Evolutionary conservation across 2,797 vertebrate genomes (phyloP).

Genomic region (Basileuterus tristriatus): DNA sequence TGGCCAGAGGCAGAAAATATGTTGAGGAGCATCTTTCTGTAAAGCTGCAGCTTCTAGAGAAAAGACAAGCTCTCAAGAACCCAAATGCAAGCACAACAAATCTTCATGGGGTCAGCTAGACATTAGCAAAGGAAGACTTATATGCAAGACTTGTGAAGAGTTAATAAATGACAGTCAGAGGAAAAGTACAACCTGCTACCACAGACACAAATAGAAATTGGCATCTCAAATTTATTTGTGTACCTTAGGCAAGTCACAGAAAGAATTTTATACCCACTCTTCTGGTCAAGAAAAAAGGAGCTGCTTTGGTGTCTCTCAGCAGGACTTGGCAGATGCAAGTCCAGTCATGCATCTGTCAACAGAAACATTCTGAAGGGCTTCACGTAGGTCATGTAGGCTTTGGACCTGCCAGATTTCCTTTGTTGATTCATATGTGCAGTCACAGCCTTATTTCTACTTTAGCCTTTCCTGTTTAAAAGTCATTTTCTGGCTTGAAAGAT

Average conservation of each 20-base stretch:
- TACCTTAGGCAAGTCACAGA: conserved; percentile 22
- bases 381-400: conserved; percentile 48
- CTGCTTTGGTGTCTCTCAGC: conserved; percentile 18
- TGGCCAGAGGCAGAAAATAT: not conserved
- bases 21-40: not conserved
- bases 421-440: conserved; percentile 52
- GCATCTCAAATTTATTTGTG: conserved; percentile 12
- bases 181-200: conserved; percentile 48
- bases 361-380: conserved; percentile 27
- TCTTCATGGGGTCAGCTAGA: not conserved
- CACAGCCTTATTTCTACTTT: conserved; percentile 29
- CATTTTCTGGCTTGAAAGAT: conserved; percentile 37
- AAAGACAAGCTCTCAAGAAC: not conserved
- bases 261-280: conserved; percentile 38
- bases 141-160: not conserved
- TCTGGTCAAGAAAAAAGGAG: not conserved
- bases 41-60: not conserved
- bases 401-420: conserved; percentile 23
- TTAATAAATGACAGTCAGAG: not conserved
- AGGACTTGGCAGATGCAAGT: conserved; percentile 8
- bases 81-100: not conserved
- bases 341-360: conserved; percentile 42
- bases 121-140: not conserved
- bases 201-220: conserved; percentile 12
- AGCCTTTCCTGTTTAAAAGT: conserved; percentile 60